Evolutionary conservation across 2,797 vertebrate species (phyloP).

Genomic region (Chloroceryle amazona): DNA sequence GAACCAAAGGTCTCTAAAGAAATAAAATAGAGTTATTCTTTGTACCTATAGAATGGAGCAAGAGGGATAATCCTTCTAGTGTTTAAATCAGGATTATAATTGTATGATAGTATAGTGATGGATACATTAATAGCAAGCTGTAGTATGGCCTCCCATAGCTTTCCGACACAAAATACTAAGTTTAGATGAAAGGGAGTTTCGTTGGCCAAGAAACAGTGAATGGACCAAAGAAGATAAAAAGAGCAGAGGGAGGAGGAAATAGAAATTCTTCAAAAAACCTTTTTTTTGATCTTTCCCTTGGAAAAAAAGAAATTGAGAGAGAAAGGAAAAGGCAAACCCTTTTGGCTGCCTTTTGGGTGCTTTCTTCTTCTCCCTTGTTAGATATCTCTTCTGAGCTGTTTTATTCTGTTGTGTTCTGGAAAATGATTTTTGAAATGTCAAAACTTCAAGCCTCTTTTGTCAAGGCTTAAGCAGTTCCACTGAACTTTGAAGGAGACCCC

Average conservation of each 20-base stretch:
- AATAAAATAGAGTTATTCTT: constrained; percentile 1
- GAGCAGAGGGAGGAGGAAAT: not conserved
- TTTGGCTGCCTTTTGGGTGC: constrained; percentile 39
- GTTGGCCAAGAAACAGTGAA: not conserved
- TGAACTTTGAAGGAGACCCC: constrained; percentile 74
- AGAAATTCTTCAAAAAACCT: constrained; percentile 9
- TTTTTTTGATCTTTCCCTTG: constrained; percentile 41
- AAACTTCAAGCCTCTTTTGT: constrained; percentile 73
- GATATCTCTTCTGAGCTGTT: constrained; percentile 58
- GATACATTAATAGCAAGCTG: constrained; percentile 7
- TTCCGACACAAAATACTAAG: constrained; percentile 36
- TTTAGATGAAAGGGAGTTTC: constrained; percentile 57
- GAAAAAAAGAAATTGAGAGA: not conserved
- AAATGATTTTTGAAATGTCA: constrained; percentile 75
- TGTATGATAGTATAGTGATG: not conserved
- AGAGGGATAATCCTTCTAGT: not conserved
- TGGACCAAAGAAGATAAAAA: constrained; percentile 47
- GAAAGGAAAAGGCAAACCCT: constrained; percentile 45
- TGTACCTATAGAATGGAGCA: constrained; percentile 1
- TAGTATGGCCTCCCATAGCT: not conserved
- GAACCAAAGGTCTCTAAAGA: not conserved
- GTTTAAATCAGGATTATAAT: not conserved
- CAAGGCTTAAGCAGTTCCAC: constrained; percentile 55
- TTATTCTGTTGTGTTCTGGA: constrained; percentile 65
- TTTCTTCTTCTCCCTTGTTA: constrained; percentile 75